Conservation (phyloP, 2,888 invertebrate genomes). For the Caradrina clavipalpis region DNA sequence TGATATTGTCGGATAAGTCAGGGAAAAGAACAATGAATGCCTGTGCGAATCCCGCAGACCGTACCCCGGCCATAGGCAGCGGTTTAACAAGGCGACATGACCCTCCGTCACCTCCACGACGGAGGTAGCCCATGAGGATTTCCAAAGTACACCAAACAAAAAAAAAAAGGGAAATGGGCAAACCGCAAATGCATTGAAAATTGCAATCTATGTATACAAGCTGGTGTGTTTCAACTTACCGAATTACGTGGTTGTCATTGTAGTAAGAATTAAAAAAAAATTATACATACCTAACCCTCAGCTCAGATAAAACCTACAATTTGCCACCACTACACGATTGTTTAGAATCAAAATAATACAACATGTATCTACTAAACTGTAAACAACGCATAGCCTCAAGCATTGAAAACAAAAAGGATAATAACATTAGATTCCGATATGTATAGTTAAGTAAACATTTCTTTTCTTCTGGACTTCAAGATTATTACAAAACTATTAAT, state of each 20-base stretch:
- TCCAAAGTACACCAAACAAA: no score
- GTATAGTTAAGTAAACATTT: background rate
- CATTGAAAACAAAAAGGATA: background rate
- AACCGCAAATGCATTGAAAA: background rate
- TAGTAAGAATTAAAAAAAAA: background rate
- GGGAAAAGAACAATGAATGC: background rate
- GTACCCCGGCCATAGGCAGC: no score
- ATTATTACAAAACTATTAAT: conserved; percentile 4
- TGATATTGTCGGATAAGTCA: background rate
- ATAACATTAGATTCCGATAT: conserved; percentile 1
- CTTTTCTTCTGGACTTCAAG: background rate
- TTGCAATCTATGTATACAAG: background rate
- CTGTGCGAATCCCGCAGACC: no score
- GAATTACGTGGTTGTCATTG: background rate
- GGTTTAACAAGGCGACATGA: no score
- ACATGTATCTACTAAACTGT: background rate
- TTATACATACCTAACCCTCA: no score
- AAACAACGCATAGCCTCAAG: background rate
- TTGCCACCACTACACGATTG: no score
- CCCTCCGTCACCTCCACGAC: no score
- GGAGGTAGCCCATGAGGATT: no score
- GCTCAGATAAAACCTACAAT: no score
- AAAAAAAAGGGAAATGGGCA: no score
- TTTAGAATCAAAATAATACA: background rate
- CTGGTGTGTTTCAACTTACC: background rate